These are phyloP conservation scores for Ecdyonurus torrentis DNA, from an alignment of 2,888 invertebrate species.

Conservation along the genomic window DNA sequence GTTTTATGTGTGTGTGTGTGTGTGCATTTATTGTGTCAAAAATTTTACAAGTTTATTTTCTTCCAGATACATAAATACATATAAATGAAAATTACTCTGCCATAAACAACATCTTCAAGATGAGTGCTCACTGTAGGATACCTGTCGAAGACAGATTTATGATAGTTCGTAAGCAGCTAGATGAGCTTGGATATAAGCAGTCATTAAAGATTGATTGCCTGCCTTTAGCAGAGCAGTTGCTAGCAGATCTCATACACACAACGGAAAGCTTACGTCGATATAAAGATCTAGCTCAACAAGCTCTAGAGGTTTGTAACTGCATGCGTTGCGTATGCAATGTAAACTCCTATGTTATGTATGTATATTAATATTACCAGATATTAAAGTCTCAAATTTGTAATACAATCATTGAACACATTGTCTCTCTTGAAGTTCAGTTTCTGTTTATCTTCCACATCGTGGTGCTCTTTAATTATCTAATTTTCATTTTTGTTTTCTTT, in stretches of 20 bases:
- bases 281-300: slow-evolving; percentile 54
- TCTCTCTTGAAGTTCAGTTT: no score
- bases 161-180: slow-evolving; percentile 51
- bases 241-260: slow-evolving; percentile 70
- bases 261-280: slow-evolving; percentile 75
- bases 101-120: no score
- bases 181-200: slow-evolving; percentile 68
- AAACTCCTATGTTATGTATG: no score
- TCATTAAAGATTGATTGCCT: slow-evolving; percentile 56
- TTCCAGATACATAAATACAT: no score
- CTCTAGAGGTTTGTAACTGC: slow-evolving; percentile 40
- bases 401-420: no score
- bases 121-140: background rate
- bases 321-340: no score
- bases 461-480: background rate
- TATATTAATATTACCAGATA: no score
- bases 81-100: no score
- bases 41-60: no score
- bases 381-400: no score
- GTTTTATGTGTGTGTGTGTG: no score
- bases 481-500: background rate
- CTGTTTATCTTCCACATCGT: background rate
- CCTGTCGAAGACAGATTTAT: slow-evolving; percentile 7
- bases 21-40: no score
- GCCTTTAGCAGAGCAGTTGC: slow-evolving; percentile 59